A percentile compares a stretch with the other conserved stretches of the same genome.
phyloP scores from a whole-genome alignment of 2,113 vertebrate species.

The Eulacestoma nigropectus region DNA sequence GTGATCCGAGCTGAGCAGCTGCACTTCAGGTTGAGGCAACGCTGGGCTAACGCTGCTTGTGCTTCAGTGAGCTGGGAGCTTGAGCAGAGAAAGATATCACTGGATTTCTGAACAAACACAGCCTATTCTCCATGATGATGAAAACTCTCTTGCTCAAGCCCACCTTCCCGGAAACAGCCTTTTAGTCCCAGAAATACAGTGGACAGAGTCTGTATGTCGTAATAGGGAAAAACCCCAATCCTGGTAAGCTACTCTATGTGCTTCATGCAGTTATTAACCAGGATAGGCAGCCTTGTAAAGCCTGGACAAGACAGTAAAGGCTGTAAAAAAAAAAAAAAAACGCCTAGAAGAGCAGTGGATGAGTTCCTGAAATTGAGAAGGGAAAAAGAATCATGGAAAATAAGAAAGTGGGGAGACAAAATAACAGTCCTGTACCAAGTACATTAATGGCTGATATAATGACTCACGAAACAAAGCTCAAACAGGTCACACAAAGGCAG shows the following conservation, averaged over 20 bases:
- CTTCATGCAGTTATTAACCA: background rate
- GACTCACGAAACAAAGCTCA: background rate
- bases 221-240: background rate
- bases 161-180: fast-evolving
- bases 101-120: background rate
- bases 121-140: background rate
- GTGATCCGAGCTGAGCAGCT: background rate
- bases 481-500: background rate
- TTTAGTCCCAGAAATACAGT: background rate
- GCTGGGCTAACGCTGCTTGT: background rate
- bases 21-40: background rate
- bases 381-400: background rate
- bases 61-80: background rate
- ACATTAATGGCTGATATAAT: fast-evolving
- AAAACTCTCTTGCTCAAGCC: background rate
- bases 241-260: background rate
- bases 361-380: background rate
- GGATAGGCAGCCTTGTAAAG: background rate
- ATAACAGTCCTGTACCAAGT: background rate
- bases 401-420: background rate
- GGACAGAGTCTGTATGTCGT: background rate
- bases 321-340: background rate
- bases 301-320: background rate
- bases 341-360: background rate
- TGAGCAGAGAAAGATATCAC: background rate